Conservation (phyloP, 2,888 invertebrate species). For the Erynnis tages region DNA sequence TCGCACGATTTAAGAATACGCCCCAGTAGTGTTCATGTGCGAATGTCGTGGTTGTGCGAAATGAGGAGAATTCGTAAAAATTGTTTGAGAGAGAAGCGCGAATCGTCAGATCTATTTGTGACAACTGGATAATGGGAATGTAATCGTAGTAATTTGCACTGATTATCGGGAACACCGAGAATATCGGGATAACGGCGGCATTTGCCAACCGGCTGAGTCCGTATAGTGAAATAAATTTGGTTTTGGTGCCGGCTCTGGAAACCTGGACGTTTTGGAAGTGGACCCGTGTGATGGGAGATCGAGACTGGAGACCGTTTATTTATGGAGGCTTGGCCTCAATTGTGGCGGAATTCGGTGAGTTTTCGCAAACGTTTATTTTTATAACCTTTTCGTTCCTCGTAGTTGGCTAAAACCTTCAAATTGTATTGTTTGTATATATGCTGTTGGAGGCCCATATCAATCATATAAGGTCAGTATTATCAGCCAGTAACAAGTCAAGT, state of each 20-base stretch:
- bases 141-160: conserved; percentile 13
- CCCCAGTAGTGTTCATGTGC: conserved; percentile 11
- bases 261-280: conserved; percentile 6
- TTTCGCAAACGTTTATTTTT: conserved; percentile 24
- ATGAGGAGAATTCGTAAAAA: conserved; percentile 18
- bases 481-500: no score
- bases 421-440: no score
- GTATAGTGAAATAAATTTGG: neutral
- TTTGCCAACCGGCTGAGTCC: neutral
- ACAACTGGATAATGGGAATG: conserved; percentile 16
- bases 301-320: conserved; percentile 95
- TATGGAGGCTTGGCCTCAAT: conserved; percentile 97
- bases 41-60: conserved; percentile 20
- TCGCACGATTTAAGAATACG: conserved; percentile 1
- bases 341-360: conserved; percentile 94
- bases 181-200: neutral
- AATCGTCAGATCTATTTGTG: conserved; percentile 18
- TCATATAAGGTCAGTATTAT: no score
- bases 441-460: no score
- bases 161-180: neutral
- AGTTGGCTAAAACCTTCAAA: no score
- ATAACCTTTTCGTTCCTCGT: conserved; percentile 3
- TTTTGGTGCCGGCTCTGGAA: conserved; percentile 1
- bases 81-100: conserved; percentile 8
- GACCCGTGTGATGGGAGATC: conserved; percentile 85